These are phyloP conservation scores for Aethes cnicana DNA, from an alignment of 2,888 invertebrate species.

Conservation along the genomic window DNA sequence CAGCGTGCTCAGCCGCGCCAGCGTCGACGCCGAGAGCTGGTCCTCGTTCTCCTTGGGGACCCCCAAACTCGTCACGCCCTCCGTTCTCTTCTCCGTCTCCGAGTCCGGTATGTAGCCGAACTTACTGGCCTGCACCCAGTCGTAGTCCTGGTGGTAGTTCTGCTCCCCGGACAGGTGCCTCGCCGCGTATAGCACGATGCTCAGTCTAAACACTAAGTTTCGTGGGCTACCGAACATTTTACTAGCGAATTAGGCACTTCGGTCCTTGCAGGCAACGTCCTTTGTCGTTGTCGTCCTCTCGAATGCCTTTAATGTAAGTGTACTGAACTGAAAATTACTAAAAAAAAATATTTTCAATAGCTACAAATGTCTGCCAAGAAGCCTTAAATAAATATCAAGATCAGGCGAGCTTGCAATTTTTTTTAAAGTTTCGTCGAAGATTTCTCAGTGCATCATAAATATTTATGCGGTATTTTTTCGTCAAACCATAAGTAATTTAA, in stretches of 20 bases:
- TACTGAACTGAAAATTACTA: no score
- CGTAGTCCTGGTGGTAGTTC: conserved; percentile 52
- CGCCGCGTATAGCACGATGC: conserved; percentile 88
- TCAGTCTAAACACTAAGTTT: conserved; percentile 88
- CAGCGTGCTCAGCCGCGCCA: conserved; percentile 66
- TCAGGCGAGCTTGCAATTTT: no score
- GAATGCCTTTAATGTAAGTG: no score
- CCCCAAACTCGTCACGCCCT: conserved; percentile 65
- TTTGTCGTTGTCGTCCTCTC: conserved; percentile 81
- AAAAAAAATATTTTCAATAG: no score
- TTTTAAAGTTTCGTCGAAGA: no score
- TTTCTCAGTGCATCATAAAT: no score
- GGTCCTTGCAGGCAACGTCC: conserved; percentile 67
- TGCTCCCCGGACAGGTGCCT: conserved; percentile 79
- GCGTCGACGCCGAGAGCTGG: conserved; percentile 61
- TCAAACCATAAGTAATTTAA: no score
- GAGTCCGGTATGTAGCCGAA: conserved; percentile 66
- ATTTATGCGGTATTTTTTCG: no score
- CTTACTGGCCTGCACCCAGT: conserved; percentile 65
- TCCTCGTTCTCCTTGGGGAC: conserved; percentile 67
- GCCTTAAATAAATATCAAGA: no score
- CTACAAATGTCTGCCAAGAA: no score
- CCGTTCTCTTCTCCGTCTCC: conserved; percentile 70
- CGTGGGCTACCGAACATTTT: conserved; percentile 78
- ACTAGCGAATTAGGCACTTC: conserved; percentile 67